Evolutionary conservation across 1,140 invertebrate species (phyloP).

Genomic region (Musca domestica): DNA sequence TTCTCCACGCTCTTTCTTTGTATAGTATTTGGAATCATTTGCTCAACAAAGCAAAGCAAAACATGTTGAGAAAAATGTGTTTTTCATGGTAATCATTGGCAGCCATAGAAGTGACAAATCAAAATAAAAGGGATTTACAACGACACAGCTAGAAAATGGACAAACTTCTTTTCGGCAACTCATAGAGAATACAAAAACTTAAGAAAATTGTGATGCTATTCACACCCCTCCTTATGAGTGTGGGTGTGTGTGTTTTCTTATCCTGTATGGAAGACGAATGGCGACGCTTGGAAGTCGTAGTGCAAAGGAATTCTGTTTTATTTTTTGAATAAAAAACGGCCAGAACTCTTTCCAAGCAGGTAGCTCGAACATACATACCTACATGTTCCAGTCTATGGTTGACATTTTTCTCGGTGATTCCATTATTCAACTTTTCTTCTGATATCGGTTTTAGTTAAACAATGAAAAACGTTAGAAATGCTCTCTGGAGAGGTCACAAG

Average conservation of each 20-base stretch:
- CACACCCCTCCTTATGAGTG: not conserved
- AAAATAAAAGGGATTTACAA: constrained; percentile 2
- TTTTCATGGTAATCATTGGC: too few species aligned
- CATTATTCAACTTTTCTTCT: not conserved
- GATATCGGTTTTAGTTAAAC: too few species aligned
- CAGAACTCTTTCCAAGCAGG: not conserved
- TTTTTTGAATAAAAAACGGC: not conserved
- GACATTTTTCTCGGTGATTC: not conserved
- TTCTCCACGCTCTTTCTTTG: too few species aligned
- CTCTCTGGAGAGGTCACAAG: constrained; percentile 5
- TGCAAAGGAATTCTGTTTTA: constrained; percentile 12
- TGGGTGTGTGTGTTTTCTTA: too few species aligned
- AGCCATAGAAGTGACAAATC: not conserved
- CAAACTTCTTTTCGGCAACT: not conserved
- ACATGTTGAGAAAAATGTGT: too few species aligned
- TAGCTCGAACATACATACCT: too few species aligned
- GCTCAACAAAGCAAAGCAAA: too few species aligned
- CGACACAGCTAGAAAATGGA: not conserved
- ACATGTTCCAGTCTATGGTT: too few species aligned
- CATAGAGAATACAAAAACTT: constrained; percentile 3
- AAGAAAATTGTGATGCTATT: not conserved
- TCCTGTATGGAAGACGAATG: too few species aligned
- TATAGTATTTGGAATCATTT: too few species aligned
- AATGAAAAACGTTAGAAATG: not conserved
- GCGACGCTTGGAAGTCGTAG: too few species aligned